phyloP scores from a whole-genome alignment of 35 echinoderm and acorn worm genomes.

The Acanthaster planci region DNA sequence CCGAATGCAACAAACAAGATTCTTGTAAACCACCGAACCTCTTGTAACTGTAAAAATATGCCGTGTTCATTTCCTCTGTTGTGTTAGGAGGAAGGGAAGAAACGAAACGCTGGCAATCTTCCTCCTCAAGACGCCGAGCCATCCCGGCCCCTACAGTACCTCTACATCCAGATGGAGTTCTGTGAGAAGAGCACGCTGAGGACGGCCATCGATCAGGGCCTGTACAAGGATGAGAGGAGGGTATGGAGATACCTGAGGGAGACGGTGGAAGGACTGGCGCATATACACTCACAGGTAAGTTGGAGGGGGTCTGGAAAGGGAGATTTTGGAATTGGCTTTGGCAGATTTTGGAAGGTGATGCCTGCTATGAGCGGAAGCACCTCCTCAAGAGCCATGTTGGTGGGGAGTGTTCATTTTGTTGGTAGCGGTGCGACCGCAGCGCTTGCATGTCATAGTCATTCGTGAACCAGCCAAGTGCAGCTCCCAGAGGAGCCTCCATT shows the following conservation, averaged over 20 bases:
- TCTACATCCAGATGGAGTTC: constrained; percentile 99
- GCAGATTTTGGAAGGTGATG: too few relatives aligned
- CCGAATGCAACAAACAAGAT: constrained; percentile 11
- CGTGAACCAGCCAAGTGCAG: too few relatives aligned
- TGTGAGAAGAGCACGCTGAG: constrained; percentile 98
- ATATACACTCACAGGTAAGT: constrained; percentile 95
- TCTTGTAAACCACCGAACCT: too few relatives aligned
- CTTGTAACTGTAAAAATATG: too few relatives aligned
- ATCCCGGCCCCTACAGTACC: constrained; percentile 44
- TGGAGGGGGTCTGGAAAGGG: neutral
- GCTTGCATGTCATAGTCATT: too few relatives aligned
- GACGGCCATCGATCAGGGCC: constrained; percentile 69
- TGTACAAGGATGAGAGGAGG: constrained; percentile 73
- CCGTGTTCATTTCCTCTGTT: neutral
- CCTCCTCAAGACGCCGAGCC: constrained; percentile 1
- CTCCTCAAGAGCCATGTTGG: too few relatives aligned
- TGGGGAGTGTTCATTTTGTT: too few relatives aligned
- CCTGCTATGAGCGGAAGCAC: too few relatives aligned
- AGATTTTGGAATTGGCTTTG: too few relatives aligned
- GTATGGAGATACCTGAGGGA: constrained; percentile 91
- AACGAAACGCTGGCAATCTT: neutral
- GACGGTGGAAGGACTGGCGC: constrained; percentile 90
- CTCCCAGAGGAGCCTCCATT: too few relatives aligned
- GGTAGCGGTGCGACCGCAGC: too few relatives aligned
- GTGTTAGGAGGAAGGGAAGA: constrained; percentile 1